Percentiles rank a stretch among this genome's conserved stretches.
phyloP scores from a whole-genome alignment of 1,140 invertebrate species.

The Venturia canescens region DNA sequence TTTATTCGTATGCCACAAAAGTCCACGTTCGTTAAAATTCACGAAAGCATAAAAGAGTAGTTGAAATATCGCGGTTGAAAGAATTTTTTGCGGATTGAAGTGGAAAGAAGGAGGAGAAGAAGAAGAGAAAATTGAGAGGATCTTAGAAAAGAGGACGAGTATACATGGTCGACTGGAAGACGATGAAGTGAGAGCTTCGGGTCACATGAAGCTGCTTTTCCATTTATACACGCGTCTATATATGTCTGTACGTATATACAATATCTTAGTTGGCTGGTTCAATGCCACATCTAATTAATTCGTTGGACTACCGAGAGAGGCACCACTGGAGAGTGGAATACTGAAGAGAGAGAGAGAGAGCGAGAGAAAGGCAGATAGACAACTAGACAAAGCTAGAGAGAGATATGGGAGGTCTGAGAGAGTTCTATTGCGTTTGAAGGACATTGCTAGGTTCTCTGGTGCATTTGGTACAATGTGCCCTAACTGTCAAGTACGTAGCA shows the following conservation, averaged over 20 bases:
- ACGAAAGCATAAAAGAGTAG: not conserved
- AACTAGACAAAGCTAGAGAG: not conserved
- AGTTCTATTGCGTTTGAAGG: slow-evolving; percentile 51
- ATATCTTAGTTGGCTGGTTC: too few species aligned
- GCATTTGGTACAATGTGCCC: slow-evolving; percentile 59
- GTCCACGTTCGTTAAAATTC: not conserved
- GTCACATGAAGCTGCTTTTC: too few species aligned
- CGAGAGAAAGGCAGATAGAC: not conserved
- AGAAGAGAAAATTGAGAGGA: slow-evolving; percentile 4
- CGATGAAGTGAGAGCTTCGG: not conserved
- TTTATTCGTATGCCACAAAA: not conserved
- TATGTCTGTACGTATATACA: too few species aligned
- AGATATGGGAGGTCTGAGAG: slow-evolving; percentile 17
- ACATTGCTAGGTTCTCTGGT: slow-evolving; percentile 51
- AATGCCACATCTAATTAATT: slow-evolving; percentile 46
- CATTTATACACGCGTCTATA: too few species aligned
- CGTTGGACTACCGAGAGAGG: slow-evolving; percentile 7
- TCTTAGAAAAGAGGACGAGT: not conserved
- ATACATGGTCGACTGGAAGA: not conserved
- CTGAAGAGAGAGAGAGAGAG: slow-evolving; percentile 1
- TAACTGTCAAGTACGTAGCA: slow-evolving; percentile 63
- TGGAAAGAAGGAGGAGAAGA: not conserved
- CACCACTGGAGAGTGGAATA: not conserved
- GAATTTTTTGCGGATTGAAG: not conserved
- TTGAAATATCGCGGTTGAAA: slow-evolving; percentile 1